Percentiles rank a stretch among this genome's conserved stretches.
Conservation (phyloP, 2,113 vertebrate species). For the Centropus bengalensis region DNA sequence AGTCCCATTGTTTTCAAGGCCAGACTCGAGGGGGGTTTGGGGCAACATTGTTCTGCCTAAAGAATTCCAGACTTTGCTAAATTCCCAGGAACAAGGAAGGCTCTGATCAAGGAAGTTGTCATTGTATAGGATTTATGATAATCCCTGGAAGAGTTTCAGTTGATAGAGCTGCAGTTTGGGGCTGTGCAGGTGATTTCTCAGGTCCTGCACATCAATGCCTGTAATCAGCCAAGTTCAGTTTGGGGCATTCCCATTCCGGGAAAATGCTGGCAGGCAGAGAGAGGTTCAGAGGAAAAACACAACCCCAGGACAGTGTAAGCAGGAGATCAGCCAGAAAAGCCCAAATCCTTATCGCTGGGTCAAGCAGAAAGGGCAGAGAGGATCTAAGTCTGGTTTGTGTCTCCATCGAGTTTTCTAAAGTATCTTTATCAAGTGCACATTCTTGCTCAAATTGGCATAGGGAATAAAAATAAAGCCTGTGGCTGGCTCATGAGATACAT, state of each 20-base stretch:
- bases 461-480: background rate
- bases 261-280: background rate
- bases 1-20: background rate
- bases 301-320: background rate
- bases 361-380: background rate
- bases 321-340: background rate
- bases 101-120: background rate
- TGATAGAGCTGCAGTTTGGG: background rate
- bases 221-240: background rate
- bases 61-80: background rate
- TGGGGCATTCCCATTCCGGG: background rate
- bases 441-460: background rate
- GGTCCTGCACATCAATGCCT: background rate
- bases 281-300: background rate
- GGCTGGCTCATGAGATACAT: background rate
- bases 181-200: background rate
- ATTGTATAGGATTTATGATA: background rate
- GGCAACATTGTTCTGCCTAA: background rate
- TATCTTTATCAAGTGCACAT: background rate
- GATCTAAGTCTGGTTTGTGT: background rate
- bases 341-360: background rate
- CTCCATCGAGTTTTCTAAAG: background rate
- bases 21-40: background rate
- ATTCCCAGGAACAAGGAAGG: background rate
- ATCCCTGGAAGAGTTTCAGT: background rate